Conservation (phyloP, 2,888 invertebrate species). For the Scrobipalpa costella region DNA sequence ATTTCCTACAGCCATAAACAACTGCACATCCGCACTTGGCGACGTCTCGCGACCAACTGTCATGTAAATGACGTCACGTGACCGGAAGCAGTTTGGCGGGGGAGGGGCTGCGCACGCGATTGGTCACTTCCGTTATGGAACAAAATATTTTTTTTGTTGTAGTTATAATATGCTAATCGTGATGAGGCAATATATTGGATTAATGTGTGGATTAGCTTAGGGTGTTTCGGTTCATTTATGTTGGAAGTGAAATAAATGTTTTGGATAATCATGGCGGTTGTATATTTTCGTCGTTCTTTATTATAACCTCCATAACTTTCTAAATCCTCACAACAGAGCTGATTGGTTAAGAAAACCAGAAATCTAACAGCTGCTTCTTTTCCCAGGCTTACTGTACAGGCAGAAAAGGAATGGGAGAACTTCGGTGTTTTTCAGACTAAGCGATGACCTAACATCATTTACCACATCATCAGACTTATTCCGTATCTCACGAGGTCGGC, state of each 20-base stretch:
- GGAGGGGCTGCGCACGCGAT: conserved; percentile 74
- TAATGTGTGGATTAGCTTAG: conserved; percentile 58
- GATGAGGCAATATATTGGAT: conserved; percentile 77
- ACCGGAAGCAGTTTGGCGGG: conserved; percentile 76
- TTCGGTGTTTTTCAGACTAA: too few species aligned
- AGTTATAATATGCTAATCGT: conserved; percentile 77
- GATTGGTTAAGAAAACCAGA: too few species aligned
- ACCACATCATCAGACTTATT: too few species aligned
- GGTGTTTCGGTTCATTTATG: conserved; percentile 39
- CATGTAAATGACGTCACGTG: conserved; percentile 80
- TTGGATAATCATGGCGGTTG: too few species aligned
- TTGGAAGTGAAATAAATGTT: background rate
- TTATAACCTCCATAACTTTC: too few species aligned
- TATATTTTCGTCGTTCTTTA: too few species aligned
- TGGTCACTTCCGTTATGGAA: conserved; percentile 77
- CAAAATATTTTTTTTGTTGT: conserved; percentile 54
- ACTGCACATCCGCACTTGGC: conserved; percentile 59
- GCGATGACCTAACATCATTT: too few species aligned
- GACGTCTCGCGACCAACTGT: conserved; percentile 62
- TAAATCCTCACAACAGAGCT: too few species aligned
- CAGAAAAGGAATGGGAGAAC: too few species aligned
- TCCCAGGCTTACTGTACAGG: too few species aligned
- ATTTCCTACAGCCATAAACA: conserved; percentile 63
- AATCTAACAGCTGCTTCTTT: too few species aligned
- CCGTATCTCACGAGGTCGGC: too few species aligned